Base-by-base conservation (phyloP, 2,113 vertebrate species). In the Melozone crissalis region DNA sequence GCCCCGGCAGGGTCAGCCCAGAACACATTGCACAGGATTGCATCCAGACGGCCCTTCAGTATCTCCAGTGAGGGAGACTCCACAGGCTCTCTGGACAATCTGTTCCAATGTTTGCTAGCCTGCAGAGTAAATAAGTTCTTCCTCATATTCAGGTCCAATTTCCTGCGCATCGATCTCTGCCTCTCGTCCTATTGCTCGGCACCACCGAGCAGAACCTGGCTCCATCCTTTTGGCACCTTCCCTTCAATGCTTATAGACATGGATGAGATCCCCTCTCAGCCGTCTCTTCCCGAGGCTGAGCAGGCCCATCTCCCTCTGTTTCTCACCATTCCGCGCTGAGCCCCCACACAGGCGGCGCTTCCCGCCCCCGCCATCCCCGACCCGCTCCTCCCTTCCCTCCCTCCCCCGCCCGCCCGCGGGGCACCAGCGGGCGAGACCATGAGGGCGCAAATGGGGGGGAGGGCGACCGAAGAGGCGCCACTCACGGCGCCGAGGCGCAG, bases 301-400 rank as follows among this genome's bases (percentile, higher is more conserved):
- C 33, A 52, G 61, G 33, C 37, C 51, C 44, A 14, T 11, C 10
- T 46, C 22, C 37, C 68, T n/a, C 52, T 8, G 22, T 23, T 37
- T 37, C 35, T 31, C 59, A 22, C 35, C 7, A 1, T 9, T 22
- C 51, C 5, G 7, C 30, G 20, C 43, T 27, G 12, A 54, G 9
- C 5, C 16, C 20, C 19, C 47, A 9, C 21, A 1, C 7, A 12
- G 1, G 0, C 5, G 1, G 0, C 15, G 4, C 28, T 30, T 58
- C 26, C 26, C 21, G 4, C 39, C 18, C 11, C 47, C 57, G n/a
- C 74, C 41, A 26, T 24, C 35, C 35, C 43, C 3, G n/a, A 7
- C 49, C 66, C 0, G 15, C 57, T 39, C 74, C 55, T 37, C 63
- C 62, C 11, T 17, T 8, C 26, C 63, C 33, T 17, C 54, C 67